These are phyloP conservation scores for Acanthaster planci DNA, from an alignment of 35 echinoderm and acorn worm genomes.

Conservation along the genomic window DNA sequence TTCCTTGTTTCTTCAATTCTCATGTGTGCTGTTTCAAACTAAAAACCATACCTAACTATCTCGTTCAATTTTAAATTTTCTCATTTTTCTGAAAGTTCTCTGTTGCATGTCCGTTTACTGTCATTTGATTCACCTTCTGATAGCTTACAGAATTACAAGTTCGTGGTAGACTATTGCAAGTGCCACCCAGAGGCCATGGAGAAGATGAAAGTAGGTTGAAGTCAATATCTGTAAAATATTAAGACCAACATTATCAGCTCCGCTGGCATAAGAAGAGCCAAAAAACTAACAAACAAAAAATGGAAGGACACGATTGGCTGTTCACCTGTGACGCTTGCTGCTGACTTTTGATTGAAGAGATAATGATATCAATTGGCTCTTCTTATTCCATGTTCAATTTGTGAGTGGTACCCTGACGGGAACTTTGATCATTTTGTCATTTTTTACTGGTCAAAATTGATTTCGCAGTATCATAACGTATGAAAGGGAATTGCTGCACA, in stretches of 20 bases:
- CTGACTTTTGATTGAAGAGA: too few species aligned
- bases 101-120: neutral
- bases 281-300: too few species aligned
- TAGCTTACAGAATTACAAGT: conserved; percentile 64
- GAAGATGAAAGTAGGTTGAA: conserved; percentile 50
- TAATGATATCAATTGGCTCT: too few species aligned
- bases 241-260: neutral
- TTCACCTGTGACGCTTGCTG: too few species aligned
- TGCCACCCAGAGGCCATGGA: conserved; percentile 47
- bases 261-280: neutral
- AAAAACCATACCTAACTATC: too few species aligned
- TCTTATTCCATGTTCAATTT: neutral
- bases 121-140: neutral
- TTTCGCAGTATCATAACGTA: too few species aligned
- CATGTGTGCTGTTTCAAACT: too few species aligned
- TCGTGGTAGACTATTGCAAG: conserved; percentile 68
- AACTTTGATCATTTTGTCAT: neutral
- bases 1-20: too few species aligned
- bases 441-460: neutral
- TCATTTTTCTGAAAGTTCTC: neutral
- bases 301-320: too few species aligned
- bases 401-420: neutral
- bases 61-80: too few species aligned
- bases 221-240: neutral
- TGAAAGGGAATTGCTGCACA: too few species aligned